Percentiles rank a stretch among this genome's conserved stretches.
Evolutionary conservation across 2,113 vertebrate genomes (phyloP).

Genomic region (Raja brachyura): DNA sequence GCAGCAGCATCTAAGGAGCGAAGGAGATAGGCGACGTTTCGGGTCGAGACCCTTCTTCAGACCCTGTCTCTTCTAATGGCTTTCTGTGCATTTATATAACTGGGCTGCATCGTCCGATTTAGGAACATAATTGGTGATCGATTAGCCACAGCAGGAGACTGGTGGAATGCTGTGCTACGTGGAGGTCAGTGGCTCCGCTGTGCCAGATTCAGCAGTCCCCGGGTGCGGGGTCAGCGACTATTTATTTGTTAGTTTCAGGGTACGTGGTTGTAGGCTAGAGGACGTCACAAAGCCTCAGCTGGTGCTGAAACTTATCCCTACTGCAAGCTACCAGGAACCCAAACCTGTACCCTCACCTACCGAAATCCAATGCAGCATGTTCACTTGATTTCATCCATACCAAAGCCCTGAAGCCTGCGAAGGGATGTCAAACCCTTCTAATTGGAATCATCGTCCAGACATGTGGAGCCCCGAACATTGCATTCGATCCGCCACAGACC

Average conservation of each 20-base stretch:
- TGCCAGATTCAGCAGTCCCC: background rate
- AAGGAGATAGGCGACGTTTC: too few relatives aligned
- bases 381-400: constrained; percentile 26
- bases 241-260: constrained; percentile 24
- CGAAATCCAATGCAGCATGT: constrained; percentile 31
- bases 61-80: background rate
- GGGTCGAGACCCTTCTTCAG: too few relatives aligned
- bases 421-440: constrained; percentile 48
- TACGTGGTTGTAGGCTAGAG: background rate
- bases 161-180: background rate
- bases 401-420: constrained; percentile 42
- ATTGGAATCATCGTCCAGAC: constrained; percentile 48
- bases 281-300: constrained; percentile 19
- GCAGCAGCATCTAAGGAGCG: too few relatives aligned
- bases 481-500: constrained; percentile 39
- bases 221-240: background rate
- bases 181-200: background rate
- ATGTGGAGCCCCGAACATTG: constrained; percentile 42
- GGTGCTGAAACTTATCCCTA: constrained; percentile 41
- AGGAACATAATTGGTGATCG: background rate
- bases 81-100: background rate
- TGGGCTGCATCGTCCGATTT: background rate
- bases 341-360: constrained; percentile 23
- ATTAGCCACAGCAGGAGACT: background rate
- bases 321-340: background rate